These are phyloP conservation scores for Montipora capitata DNA, from an alignment of 92 coral and sea anemone species.

Conservation along the genomic window DNA sequence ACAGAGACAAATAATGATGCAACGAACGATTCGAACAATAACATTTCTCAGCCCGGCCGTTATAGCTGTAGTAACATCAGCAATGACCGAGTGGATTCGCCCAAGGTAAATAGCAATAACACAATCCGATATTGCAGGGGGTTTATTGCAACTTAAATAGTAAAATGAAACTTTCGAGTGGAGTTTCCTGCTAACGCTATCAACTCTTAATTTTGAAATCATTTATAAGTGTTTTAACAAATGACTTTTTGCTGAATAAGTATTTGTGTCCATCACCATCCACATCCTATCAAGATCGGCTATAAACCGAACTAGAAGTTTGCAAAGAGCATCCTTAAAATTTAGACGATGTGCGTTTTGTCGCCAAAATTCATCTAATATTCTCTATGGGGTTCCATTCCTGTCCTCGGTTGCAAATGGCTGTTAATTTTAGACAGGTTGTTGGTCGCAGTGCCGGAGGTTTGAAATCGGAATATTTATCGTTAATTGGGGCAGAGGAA, in stretches of 20 bases:
- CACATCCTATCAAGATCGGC: neutral
- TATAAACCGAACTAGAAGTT: neutral
- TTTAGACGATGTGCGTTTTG: neutral
- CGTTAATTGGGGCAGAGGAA: neutral
- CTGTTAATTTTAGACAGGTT: slow-evolving; percentile 42
- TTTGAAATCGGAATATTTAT: neutral
- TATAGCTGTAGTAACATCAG: slow-evolving; percentile 1
- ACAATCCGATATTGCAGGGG: slow-evolving; percentile 15
- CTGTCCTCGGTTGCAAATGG: neutral
- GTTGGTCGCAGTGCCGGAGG: slow-evolving; percentile 6
- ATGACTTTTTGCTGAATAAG: slow-evolving; percentile 15
- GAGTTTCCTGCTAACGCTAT: slow-evolving; percentile 55
- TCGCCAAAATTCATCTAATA: neutral
- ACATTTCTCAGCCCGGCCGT: neutral
- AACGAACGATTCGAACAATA: slow-evolving; percentile 28
- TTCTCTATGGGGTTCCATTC: slow-evolving; percentile 42
- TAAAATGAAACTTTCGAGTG: slow-evolving; percentile 36
- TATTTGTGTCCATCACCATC: neutral
- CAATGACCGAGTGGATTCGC: slow-evolving; percentile 26
- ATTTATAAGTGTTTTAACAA: slow-evolving; percentile 40
- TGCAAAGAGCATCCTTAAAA: neutral
- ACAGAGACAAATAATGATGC: slow-evolving; percentile 1
- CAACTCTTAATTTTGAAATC: slow-evolving; percentile 36
- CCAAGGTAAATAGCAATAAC: slow-evolving; percentile 47
- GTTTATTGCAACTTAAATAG: slow-evolving; percentile 6